phyloP scores from a whole-genome alignment of 2,888 invertebrate genomes.

The Euplagia quadripunctaria region DNA sequence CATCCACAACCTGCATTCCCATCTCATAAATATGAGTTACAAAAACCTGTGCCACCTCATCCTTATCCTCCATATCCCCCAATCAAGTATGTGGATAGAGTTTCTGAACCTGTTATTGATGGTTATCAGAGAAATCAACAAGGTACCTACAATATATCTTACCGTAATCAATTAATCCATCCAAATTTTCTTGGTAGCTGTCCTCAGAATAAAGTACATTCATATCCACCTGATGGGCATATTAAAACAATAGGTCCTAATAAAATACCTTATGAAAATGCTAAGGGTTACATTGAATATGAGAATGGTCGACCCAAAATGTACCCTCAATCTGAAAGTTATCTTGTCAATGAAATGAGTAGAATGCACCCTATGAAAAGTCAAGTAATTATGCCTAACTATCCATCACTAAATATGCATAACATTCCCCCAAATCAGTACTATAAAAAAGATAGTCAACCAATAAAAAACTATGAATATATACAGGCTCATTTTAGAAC shows the following conservation, averaged over 20 bases:
- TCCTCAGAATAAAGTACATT: conserved; percentile 74
- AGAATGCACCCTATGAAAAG: conserved; percentile 69
- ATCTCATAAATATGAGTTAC: conserved; percentile 77
- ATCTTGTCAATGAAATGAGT: conserved; percentile 73
- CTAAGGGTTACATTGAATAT: conserved; percentile 76
- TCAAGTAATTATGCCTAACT: conserved; percentile 71
- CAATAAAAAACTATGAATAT: conserved; percentile 74
- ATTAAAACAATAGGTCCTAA: conserved; percentile 66
- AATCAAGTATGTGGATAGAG: conserved; percentile 77
- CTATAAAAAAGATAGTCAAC: conserved; percentile 73
- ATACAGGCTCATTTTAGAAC: conserved; percentile 67
- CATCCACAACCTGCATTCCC: conserved; percentile 72
- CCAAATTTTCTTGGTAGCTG: conserved; percentile 71
- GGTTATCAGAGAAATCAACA: conserved; percentile 77
- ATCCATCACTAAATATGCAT: conserved; percentile 70
- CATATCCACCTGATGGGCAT: conserved; percentile 68
- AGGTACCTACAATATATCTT: conserved; percentile 68
- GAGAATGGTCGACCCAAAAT: conserved; percentile 70
- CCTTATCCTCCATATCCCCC: conserved; percentile 74
- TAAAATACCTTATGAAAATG: conserved; percentile 74
- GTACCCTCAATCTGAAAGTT: conserved; percentile 68
- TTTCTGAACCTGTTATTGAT: conserved; percentile 72
- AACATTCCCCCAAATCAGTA: conserved; percentile 68
- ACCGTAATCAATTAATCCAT: conserved; percentile 74
- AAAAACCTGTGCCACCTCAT: conserved; percentile 71